phyloP scores from a whole-genome alignment of 1,140 invertebrate species.

The Brachionus calyciflorus region DNA sequence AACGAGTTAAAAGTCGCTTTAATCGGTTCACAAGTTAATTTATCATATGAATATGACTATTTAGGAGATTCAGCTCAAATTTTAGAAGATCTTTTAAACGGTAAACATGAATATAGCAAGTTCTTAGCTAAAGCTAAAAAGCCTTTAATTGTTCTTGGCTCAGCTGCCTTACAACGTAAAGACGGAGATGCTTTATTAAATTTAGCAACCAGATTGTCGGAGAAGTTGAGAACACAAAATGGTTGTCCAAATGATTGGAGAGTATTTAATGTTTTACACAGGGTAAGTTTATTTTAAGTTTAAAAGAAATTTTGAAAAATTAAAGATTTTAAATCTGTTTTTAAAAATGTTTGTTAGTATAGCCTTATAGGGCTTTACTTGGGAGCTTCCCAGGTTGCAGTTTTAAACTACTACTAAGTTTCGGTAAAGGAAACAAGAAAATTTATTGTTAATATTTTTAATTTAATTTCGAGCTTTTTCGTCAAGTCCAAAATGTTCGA shows the following conservation, averaged over 20 bases:
- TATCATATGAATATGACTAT: conserved; percentile 89
- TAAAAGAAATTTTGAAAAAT: too few relatives aligned
- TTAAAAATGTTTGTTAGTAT: too few relatives aligned
- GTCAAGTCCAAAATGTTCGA: too few relatives aligned
- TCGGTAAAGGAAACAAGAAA: too few relatives aligned
- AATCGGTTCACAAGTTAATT: conserved; percentile 84
- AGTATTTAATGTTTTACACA: conserved; percentile 72
- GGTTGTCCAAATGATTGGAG: too few relatives aligned
- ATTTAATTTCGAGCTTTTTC: too few relatives aligned
- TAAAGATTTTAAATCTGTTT: too few relatives aligned
- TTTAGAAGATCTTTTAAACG: conserved; percentile 72
- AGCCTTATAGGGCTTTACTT: too few relatives aligned
- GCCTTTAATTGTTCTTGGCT: conserved; percentile 86
- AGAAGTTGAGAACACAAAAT: conserved; percentile 19
- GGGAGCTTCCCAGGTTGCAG: too few relatives aligned
- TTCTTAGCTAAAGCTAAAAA: conserved; percentile 75
- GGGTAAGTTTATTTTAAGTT: too few relatives aligned
- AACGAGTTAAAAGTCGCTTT: conserved; percentile 66
- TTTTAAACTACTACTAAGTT: too few relatives aligned
- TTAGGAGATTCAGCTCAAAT: conserved; percentile 73
- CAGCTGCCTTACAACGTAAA: conserved; percentile 72
- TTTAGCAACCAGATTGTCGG: conserved; percentile 66
- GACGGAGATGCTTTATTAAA: conserved; percentile 74
- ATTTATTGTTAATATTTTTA: too few relatives aligned
- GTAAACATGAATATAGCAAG: conserved; percentile 72